Percentiles rank a stretch among this genome's conserved stretches.
phyloP scores from a whole-genome alignment of 2,113 vertebrate genomes.

The Ginglymostoma cirratum region DNA sequence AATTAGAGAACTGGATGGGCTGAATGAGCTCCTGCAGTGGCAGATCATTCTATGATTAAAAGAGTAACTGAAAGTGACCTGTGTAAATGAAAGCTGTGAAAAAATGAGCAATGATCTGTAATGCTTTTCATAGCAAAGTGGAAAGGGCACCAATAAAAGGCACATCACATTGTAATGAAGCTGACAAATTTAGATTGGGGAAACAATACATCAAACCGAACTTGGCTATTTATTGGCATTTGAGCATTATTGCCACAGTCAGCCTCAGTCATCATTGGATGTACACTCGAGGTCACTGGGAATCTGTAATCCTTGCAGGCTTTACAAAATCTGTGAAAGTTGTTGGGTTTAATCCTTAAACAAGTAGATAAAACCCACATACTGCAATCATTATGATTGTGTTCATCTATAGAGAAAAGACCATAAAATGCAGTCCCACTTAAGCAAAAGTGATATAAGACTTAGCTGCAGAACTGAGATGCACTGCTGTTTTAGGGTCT shows the following conservation, averaged over 20 bases:
- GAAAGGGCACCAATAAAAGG: not conserved
- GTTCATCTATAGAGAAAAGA: not conserved
- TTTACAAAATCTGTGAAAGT: not conserved
- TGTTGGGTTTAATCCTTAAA: not conserved
- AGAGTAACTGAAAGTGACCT: not conserved
- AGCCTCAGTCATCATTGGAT: not conserved
- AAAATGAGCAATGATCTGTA: not conserved
- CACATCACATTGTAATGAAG: not conserved
- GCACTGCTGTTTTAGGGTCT: not conserved
- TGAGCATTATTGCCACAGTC: not conserved
- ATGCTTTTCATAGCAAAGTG: not conserved
- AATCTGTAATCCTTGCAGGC: slow-evolving; percentile 3
- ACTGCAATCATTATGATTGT: not conserved
- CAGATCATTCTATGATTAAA: not conserved
- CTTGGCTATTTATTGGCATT: not conserved
- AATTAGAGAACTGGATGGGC: not conserved
- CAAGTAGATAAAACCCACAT: not conserved
- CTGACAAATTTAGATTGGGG: not conserved
- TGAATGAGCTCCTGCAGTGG: not conserved
- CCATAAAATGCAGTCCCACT: not conserved
- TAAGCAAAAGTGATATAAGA: not conserved
- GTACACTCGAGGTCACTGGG: not conserved
- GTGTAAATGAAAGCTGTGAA: not conserved
- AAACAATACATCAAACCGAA: not conserved
- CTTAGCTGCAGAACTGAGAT: not conserved